Percentiles rank a stretch among this genome's conserved stretches.
These are phyloP conservation scores for Sciurus niger DNA, from an alignment of 2,113 vertebrate species.

Conservation along the genomic window DNA sequence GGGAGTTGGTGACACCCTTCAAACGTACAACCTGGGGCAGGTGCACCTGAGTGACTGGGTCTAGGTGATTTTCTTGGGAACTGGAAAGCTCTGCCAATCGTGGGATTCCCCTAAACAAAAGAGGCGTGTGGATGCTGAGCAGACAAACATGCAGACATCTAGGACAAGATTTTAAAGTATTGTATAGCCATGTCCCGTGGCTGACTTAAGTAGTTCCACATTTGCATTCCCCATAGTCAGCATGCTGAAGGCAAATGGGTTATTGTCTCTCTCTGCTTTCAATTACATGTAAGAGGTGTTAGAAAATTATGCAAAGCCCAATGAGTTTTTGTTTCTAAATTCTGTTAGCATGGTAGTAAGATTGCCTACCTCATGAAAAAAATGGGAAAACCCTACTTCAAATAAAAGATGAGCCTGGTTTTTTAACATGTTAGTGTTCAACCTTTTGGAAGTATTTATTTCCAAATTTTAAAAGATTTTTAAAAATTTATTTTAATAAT, in stretches of 20 bases:
- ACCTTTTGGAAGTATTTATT: constrained; percentile 18
- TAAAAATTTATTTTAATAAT: not conserved
- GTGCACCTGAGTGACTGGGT: not conserved
- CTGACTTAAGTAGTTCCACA: not conserved
- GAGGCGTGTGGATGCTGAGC: not conserved
- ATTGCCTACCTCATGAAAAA: not conserved
- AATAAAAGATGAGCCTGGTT: not conserved
- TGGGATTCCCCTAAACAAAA: not conserved
- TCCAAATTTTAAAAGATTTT: not conserved
- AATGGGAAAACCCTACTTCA: not conserved
- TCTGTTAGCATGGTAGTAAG: not conserved
- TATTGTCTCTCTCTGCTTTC: not conserved
- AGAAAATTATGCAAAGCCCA: not conserved
- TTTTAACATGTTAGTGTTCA: not conserved
- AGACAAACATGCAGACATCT: not conserved
- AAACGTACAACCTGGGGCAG: not conserved
- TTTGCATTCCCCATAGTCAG: not conserved
- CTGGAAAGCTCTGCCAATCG: not conserved
- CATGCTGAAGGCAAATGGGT: not conserved
- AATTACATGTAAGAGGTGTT: not conserved
- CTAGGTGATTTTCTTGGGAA: not conserved
- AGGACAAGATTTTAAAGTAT: not conserved
- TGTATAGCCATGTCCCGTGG: not conserved
- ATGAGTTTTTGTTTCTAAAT: not conserved
- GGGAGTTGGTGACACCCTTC: not conserved